A percentile compares a stretch with the other conserved stretches of the same genome.
These are phyloP conservation scores for Reticulitermes lucifugus DNA, from an alignment of 2,888 invertebrate species.

Conservation along the genomic window DNA sequence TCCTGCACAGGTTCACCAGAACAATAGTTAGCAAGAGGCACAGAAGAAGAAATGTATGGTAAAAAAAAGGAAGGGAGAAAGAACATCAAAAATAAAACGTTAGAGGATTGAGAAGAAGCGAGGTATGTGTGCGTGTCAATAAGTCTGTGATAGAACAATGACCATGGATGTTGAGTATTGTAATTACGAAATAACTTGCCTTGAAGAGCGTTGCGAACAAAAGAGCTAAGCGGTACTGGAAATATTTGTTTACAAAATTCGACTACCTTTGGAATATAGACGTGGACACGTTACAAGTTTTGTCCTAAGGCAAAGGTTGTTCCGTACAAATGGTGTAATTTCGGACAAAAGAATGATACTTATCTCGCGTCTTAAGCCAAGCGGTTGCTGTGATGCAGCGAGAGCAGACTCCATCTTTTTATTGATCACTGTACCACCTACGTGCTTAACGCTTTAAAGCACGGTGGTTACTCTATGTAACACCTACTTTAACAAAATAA, in stretches of 20 bases:
- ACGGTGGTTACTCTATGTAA: too few species aligned
- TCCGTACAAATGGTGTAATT: too few species aligned
- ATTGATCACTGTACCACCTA: too few species aligned
- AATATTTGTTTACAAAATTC: conserved; percentile 18
- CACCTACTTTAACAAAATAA: too few species aligned
- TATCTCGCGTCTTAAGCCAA: too few species aligned
- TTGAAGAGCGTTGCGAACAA: conserved; percentile 18
- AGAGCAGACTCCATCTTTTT: too few species aligned
- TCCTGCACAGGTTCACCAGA: background rate
- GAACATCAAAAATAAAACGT: background rate
- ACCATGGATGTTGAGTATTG: background rate
- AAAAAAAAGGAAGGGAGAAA: background rate
- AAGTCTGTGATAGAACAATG: background rate
- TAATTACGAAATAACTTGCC: conserved; percentile 39
- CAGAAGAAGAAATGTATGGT: background rate
- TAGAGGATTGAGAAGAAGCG: background rate
- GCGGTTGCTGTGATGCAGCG: too few species aligned
- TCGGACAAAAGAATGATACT: too few species aligned
- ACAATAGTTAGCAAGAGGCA: conserved; percentile 32
- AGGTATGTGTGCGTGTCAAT: background rate
- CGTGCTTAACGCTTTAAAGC: too few species aligned
- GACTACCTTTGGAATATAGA: background rate
- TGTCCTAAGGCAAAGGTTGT: too few species aligned
- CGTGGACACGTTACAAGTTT: too few species aligned
- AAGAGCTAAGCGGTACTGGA: conserved; percentile 7